Conservation (phyloP, 2,888 invertebrate genomes). For the Hedychridium roseum region DNA sequence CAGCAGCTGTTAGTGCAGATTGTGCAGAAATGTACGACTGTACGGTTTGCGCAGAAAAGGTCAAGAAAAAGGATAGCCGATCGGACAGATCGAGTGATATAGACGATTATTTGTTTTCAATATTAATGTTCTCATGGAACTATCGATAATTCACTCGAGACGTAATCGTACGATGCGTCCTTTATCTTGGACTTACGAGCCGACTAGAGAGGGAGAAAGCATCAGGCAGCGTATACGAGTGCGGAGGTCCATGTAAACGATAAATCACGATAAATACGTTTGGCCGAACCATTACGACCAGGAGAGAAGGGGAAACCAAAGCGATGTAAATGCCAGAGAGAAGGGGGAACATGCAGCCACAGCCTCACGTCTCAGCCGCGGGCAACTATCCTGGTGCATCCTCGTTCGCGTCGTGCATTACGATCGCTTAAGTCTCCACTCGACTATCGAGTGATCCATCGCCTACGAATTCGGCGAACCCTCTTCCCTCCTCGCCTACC, state of each 20-base stretch:
- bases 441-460: constrained; percentile 59
- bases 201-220: constrained; percentile 19
- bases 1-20: no score
- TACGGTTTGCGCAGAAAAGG: no score
- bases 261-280: constrained; percentile 61
- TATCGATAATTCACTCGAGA: constrained; percentile 55
- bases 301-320: constrained; percentile 37
- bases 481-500: constrained; percentile 40
- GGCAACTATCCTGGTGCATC: constrained; percentile 42
- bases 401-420: constrained; percentile 48
- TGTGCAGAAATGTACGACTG: no score
- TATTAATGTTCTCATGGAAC: constrained; percentile 53
- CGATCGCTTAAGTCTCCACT: constrained; percentile 61
- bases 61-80: constrained; percentile 8
- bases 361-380: constrained; percentile 31
- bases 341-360: no score
- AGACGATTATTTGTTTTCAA: constrained; percentile 52
- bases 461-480: constrained; percentile 55
- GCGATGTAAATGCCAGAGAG: constrained; percentile 15
- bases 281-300: constrained; percentile 56
- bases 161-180: constrained; percentile 52
- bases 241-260: constrained; percentile 58
- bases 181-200: constrained; percentile 36
- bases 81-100: constrained; percentile 22
- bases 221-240: constrained; percentile 20